A percentile compares a stretch with the other conserved stretches of the same genome.
Evolutionary conservation across 2,797 vertebrate genomes (phyloP).

Genomic region (Eulemur rubriventer): DNA sequence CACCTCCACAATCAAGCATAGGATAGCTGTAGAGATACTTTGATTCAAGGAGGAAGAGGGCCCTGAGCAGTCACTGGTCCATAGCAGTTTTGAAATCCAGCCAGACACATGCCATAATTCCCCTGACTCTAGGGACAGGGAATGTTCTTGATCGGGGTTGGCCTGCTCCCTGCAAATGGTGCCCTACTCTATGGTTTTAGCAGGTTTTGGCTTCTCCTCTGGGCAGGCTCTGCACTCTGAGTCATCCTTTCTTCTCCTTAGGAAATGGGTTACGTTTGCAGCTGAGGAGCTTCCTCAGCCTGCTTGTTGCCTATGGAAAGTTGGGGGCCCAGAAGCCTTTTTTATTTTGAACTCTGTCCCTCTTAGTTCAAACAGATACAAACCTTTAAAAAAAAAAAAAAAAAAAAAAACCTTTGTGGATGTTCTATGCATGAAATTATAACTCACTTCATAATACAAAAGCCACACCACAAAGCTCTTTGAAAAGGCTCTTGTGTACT

Average conservation of each 20-base stretch:
- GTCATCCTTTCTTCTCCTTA: not conserved
- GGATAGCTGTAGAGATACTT: no score
- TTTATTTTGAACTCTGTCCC: not conserved
- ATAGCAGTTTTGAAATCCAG: not conserved
- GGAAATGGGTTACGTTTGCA: not conserved
- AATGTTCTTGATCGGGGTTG: not conserved
- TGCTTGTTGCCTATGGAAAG: not conserved
- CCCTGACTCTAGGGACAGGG: not conserved
- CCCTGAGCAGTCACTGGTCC: not conserved
- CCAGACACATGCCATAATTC: not conserved
- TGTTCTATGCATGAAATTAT: not conserved
- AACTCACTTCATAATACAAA: not conserved
- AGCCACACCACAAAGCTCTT: not conserved
- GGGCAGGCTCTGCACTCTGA: no score
- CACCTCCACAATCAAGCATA: not conserved
- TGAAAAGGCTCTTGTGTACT: not conserved
- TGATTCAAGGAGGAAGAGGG: fast-evolving
- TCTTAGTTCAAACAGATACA: not conserved
- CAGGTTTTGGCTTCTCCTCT: not conserved
- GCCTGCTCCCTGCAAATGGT: not conserved
- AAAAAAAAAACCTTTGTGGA: not conserved
- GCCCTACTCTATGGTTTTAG: not conserved
- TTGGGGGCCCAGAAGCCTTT: not conserved
- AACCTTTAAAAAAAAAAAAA: not conserved
- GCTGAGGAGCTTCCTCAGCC: not conserved